Evolutionary conservation across 1,140 invertebrate species (phyloP), one percentile per base, ranked within the genome.

Genomic region (Nasonia vitripennis): DNA sequence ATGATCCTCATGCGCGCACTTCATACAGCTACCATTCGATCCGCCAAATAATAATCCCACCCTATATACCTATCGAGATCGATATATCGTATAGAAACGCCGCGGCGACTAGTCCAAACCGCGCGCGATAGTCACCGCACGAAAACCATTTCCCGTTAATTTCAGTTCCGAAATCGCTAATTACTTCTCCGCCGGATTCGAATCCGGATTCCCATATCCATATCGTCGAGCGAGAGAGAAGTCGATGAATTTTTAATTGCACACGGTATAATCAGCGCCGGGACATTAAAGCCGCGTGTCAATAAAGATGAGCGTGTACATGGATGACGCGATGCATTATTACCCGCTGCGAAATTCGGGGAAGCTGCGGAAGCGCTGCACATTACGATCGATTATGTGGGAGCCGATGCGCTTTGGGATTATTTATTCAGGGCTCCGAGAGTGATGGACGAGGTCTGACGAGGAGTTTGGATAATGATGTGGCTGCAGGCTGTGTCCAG

Each of bases 71-170:
- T 10, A 45, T 5, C 41, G 41, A 45, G 41, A 27, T 27, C 7
- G 4, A 41, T 10, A 41, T 10, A 41, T 41, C 7, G 10, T 17
- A 55, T 12, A 55, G 51, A 55, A 55, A 55, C 14, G 11, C 17
- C 34, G 31, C n/a, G 11, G 27, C 34, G 31, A 84, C 11, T 20
- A 45, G 1, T 10, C 11, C 27, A 70, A 78, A 84, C 75, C 37
- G 77, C 77, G 37, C 34, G 62, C 27, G 27, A 27, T 27, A 12
- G 34, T 10, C 31, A 51, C 75, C 68, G 37, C 62, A 51, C 75
- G 77, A 80, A 74, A 85, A 74, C 68, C 77, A 85, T 75, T 85
- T 85, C 75, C 71, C 84, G 45, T 68, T 84, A 67, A 80, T 84
- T 84, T 80, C 77, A 41, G 67, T 45, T 74, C 10, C 37, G 70